A percentile compares a stretch with the other conserved stretches of the same genome.
phyloP scores from a whole-genome alignment of 1,140 invertebrate genomes.

The Macrosteles quadrilineatus region DNA sequence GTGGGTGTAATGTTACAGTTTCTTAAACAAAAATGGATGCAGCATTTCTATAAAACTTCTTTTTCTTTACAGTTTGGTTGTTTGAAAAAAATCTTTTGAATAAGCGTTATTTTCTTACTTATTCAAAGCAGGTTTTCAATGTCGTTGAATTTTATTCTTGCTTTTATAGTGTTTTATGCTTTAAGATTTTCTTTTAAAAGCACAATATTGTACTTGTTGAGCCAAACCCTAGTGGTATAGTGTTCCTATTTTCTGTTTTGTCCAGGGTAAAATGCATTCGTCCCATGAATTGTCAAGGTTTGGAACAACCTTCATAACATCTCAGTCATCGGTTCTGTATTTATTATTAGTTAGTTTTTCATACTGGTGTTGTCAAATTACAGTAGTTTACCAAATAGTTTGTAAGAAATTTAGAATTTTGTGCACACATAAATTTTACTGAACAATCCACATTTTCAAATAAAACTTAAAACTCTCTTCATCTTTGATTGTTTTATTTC shows the following conservation, averaged over 20 bases:
- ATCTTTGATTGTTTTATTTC: conserved; percentile 2
- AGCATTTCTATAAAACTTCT: too few relatives aligned
- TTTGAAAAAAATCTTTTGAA: too few relatives aligned
- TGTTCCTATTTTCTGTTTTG: background rate
- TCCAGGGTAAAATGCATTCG: background rate
- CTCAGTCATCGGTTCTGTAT: background rate
- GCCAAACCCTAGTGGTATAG: background rate
- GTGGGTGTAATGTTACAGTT: too few relatives aligned
- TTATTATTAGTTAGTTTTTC: conserved; percentile 3
- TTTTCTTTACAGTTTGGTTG: too few relatives aligned
- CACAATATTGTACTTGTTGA: background rate
- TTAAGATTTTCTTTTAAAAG: background rate
- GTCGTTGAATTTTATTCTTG: too few relatives aligned
- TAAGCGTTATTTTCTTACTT: too few relatives aligned
- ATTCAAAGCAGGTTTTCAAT: too few relatives aligned
- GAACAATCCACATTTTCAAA: conserved; percentile 14
- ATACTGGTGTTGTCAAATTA: conserved; percentile 9
- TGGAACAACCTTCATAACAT: background rate
- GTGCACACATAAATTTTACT: conserved; percentile 6
- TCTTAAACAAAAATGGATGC: too few relatives aligned
- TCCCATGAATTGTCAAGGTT: background rate
- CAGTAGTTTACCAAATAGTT: background rate
- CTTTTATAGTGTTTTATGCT: too few relatives aligned
- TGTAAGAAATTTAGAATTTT: background rate
- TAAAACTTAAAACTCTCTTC: conserved; percentile 3